Evolutionary conservation across 2,113 vertebrate genomes (phyloP).

Genomic region (Plecturocebus donacophilus): DNA sequence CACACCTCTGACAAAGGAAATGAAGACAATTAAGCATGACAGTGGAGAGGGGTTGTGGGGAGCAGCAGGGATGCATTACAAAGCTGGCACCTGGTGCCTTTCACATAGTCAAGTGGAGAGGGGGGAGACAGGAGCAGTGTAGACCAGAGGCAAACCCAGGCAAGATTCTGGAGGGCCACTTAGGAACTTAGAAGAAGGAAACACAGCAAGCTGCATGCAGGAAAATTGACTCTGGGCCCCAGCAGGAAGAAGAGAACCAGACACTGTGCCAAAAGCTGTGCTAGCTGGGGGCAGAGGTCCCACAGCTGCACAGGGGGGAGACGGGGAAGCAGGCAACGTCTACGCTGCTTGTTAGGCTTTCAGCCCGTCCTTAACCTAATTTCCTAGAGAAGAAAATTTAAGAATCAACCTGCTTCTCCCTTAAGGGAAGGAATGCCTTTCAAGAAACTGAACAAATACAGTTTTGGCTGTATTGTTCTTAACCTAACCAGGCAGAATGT

Average conservation of each 20-base stretch:
- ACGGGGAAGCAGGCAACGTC: not conserved
- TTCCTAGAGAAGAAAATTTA: not conserved
- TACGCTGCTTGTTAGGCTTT: not conserved
- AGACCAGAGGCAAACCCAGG: not conserved
- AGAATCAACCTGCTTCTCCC: not conserved
- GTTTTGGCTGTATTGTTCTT: not conserved
- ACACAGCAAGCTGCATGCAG: not conserved
- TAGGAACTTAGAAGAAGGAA: not conserved
- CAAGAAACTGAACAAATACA: not conserved
- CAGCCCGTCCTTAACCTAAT: not conserved
- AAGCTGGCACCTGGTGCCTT: not conserved
- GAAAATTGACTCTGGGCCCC: not conserved
- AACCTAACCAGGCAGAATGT: not conserved
- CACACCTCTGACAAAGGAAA: not conserved
- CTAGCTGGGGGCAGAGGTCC: not conserved
- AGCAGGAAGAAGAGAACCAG: not conserved
- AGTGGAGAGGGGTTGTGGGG: not conserved
- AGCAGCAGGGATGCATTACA: not conserved
- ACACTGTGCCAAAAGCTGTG: not conserved
- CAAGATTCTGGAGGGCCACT: not conserved
- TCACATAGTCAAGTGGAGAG: not conserved
- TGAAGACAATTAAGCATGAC: not conserved
- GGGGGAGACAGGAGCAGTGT: not conserved
- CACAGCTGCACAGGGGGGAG: fast-evolving
- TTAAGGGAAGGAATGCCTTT: not conserved